phyloP scores from a whole-genome alignment of 2,888 invertebrate genomes.

The Drosophila kanekoi region DNA sequence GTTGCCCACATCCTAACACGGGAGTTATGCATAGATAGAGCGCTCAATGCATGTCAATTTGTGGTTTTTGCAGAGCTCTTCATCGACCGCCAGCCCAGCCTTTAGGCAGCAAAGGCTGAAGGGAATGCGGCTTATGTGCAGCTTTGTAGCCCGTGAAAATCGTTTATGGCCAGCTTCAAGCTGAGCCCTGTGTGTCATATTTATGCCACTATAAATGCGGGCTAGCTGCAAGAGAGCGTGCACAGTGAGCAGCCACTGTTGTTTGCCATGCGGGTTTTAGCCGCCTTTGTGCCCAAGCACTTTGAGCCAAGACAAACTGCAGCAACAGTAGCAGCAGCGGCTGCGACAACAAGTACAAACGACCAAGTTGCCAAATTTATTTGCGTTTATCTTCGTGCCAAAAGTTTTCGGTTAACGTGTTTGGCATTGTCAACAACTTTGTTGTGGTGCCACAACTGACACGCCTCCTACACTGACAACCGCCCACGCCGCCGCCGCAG shows the following conservation, averaged over 20 bases:
- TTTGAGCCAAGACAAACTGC: slow-evolving; percentile 42
- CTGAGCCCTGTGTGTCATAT: slow-evolving; percentile 52
- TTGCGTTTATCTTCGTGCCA: slow-evolving; percentile 77
- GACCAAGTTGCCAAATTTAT: slow-evolving; percentile 74
- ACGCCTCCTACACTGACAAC: slow-evolving; percentile 7
- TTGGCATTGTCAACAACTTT: slow-evolving; percentile 79
- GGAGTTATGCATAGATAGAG: slow-evolving; percentile 14
- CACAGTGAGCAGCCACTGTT: slow-evolving; percentile 30
- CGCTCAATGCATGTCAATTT: slow-evolving; percentile 71
- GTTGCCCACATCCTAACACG: slow-evolving; percentile 34
- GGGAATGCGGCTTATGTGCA: slow-evolving; percentile 4
- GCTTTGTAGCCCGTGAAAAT: slow-evolving; percentile 53
- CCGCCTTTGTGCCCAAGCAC: slow-evolving; percentile 40
- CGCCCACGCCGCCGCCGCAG: background rate
- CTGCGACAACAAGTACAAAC: slow-evolving; percentile 12
- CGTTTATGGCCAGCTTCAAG: slow-evolving; percentile 42
- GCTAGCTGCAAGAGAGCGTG: slow-evolving; percentile 23
- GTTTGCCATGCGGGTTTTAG: slow-evolving; percentile 46
- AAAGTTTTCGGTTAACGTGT: slow-evolving; percentile 77
- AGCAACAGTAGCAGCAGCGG: slow-evolving; percentile 17
- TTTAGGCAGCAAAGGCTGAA: no score
- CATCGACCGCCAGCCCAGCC: background rate
- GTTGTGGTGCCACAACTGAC: slow-evolving; percentile 69
- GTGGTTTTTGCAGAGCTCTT: slow-evolving; percentile 42
- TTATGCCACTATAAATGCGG: slow-evolving; percentile 66